Evolutionary conservation across 1,140 invertebrate species (phyloP), one percentile per base, ranked within the genome.

Genomic region (Drosophila orena): DNA sequence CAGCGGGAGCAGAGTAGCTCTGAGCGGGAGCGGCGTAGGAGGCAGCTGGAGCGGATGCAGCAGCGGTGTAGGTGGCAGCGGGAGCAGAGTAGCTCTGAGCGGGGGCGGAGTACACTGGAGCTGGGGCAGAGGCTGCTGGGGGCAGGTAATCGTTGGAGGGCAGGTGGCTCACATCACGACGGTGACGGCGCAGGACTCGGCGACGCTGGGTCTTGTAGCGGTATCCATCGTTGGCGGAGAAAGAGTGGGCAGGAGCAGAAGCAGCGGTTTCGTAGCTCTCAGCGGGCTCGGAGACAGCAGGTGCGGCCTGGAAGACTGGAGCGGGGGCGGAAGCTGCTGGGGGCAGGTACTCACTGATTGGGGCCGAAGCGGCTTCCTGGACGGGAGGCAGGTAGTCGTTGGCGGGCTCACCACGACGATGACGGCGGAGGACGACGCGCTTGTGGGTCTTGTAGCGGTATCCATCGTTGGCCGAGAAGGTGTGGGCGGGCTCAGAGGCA

Each of bases 361-460:
- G 72, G 7, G 74, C 80, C 38, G 86, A 81, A 40, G 81, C 85
- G 17, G 80, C 81, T n/a, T 35, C 71, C 40, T 83, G 79, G 20
- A 81, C 22, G 22, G 88, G 88, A 40, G 88, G 88, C 72, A 90
- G 70, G 50, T 90, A 90, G 6, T 90, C 88, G 81, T 75, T 90
- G 79, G 88, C 80, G 10, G 78, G 81, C 56, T 77, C 79, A 79
- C 72, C 86, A 80, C 86, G 90, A 77, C 85, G 90, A 34, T 80
- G 77, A 35, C 86, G 90, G 52, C 88, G 77, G 27, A 75, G 42
- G 15, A 86, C 84, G 20, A 70, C 60, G 55, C 80, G 80, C 59
- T 75, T 75, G 30, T 84, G 76, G 66, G 81, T 91, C 71, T 91
- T 91, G 79, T 91, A 91, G 27, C 86, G 85, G 77, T 91, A 91